Base-by-base conservation (phyloP, 2,888 invertebrate genomes). In the Andricus quercusramuli region DNA sequence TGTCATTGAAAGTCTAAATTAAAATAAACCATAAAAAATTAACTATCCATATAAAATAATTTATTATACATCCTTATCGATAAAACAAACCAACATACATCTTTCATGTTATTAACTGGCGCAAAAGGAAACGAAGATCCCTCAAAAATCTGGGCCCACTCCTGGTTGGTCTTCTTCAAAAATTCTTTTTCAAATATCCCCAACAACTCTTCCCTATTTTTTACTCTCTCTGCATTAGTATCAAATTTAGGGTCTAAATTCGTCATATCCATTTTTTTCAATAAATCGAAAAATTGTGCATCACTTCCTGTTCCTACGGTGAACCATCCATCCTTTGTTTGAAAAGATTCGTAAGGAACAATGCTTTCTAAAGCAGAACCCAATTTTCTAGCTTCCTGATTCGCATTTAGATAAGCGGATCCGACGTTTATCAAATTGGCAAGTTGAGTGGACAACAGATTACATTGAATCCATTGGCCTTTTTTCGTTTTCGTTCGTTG, bases 331-430 rank as follows among this genome's bases (percentile, higher is more conserved):
- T 98, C 96, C 90, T 94, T 94, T 0, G 98, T 97, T 89, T 95
- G 94, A 90, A 99, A 99, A 4, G 97, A 95, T 94, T 99, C 96
- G 90, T 99, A 99, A 0, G 99, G 99, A 0, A 99, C 99, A 82
- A 99, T 96, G 90, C 97, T 98, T 82, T 96, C 97, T 92, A 99
- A 99, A 0, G 97, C 97, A 0, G 98, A 98, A n/a, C 99, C 99
- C 95, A 96, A 96, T 77, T 97, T 94, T 80, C 94, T 93, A 0
- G 96, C 96, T 88, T 97, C 97, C 37, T 94, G 94, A 0, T 96
- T 96, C 70, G 96, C 96, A 92, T 99, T 99, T 44, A 99, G 93
- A 92, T 97, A 99, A 93, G 97, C 98, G 1, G 96, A 96, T 0
- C 96, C 98, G 17, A 99, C 94, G 91, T 99, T 98, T 32, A 97